These are phyloP conservation scores for Leptinotarsa texana DNA, from an alignment of 1,140 invertebrate genomes.

Conservation along the genomic window DNA sequence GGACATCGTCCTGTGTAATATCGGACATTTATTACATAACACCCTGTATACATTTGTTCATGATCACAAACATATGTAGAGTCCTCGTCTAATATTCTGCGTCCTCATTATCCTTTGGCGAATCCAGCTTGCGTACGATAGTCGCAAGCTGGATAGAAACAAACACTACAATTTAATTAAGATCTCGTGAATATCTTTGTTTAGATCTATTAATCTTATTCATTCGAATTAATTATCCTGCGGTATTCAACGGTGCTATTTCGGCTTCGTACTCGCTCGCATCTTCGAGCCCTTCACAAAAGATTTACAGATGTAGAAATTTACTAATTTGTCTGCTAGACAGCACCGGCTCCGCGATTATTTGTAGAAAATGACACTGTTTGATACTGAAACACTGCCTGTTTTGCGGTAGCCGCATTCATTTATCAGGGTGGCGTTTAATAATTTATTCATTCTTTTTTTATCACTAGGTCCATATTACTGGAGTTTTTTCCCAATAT, in stretches of 20 bases:
- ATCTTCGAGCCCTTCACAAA: slow-evolving; percentile 21
- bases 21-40: too few relatives aligned
- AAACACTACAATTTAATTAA: slow-evolving; percentile 41
- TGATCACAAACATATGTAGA: too few relatives aligned
- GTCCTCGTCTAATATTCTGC: neutral
- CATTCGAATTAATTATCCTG: slow-evolving; percentile 41
- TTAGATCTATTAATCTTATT: slow-evolving; percentile 46
- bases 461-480: too few relatives aligned
- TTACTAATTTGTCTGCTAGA: slow-evolving; percentile 9
- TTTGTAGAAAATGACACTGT: too few relatives aligned
- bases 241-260: slow-evolving; percentile 35
- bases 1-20: too few relatives aligned
- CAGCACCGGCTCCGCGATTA: neutral
- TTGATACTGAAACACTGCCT: too few relatives aligned
- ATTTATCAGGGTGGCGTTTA: too few relatives aligned
- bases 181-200: slow-evolving; percentile 42
- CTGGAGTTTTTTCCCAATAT: too few relatives aligned
- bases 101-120: slow-evolving; percentile 7
- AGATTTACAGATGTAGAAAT: slow-evolving; percentile 28
- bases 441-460: too few relatives aligned
- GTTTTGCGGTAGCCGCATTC: too few relatives aligned
- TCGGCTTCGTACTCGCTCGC: slow-evolving; percentile 28
- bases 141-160: slow-evolving; percentile 18
- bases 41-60: too few relatives aligned
- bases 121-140: slow-evolving; percentile 25